phyloP scores from a whole-genome alignment of 2,113 vertebrate species.

The Sakesphorus luctuosus region DNA sequence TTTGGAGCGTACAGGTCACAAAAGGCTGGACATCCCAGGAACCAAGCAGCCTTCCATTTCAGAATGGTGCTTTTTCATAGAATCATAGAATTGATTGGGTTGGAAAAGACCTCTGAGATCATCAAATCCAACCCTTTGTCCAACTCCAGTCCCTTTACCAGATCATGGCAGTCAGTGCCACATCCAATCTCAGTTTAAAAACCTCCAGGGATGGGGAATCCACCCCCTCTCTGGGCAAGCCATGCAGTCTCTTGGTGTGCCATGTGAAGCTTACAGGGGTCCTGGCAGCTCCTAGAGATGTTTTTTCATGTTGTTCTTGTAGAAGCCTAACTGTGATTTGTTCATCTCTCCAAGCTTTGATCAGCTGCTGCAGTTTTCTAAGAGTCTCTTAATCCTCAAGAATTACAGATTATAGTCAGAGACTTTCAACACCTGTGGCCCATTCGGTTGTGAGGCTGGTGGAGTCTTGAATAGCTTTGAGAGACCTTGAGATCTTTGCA shows the following conservation, averaged over 20 bases:
- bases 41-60: not conserved
- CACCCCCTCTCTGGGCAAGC: too few species aligned
- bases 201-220: too few species aligned
- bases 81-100: too few species aligned
- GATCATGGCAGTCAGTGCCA: too few species aligned
- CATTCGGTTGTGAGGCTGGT: not conserved
- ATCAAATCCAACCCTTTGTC: too few species aligned
- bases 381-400: not conserved
- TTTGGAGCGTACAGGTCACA: not conserved
- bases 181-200: too few species aligned
- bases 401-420: not conserved
- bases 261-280: not conserved
- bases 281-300: not conserved
- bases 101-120: too few species aligned
- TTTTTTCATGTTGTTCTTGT: not conserved
- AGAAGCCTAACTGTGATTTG: not conserved
- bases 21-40: not conserved
- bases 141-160: too few species aligned
- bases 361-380: not conserved
- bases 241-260: not conserved
- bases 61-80: not conserved
- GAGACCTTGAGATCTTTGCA: not conserved
- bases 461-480: not conserved
- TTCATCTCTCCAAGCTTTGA: not conserved
- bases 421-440: not conserved